A percentile compares a stretch with the other conserved stretches of the same genome.
These are phyloP conservation scores for Pentalonia nigronervosa DNA, from an alignment of 1,140 invertebrate genomes.

Conservation along the genomic window DNA sequence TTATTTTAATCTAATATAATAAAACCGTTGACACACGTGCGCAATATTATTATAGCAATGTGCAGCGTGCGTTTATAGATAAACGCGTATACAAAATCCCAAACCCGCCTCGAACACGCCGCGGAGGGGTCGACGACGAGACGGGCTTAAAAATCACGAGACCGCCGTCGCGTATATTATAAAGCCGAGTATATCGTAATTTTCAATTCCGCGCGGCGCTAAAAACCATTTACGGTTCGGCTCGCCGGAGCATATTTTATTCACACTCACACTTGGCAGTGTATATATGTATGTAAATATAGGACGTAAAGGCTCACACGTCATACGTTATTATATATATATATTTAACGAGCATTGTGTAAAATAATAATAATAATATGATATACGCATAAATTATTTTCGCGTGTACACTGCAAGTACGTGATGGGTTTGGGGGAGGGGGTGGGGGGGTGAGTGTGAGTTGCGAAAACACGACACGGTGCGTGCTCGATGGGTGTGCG, in stretches of 20 bases:
- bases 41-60: too few species aligned
- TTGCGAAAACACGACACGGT: not conserved
- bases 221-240: slow-evolving; percentile 2
- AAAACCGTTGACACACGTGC: too few species aligned
- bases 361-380: not conserved
- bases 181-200: not conserved
- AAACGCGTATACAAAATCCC: not conserved
- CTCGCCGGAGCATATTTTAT: not conserved
- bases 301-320: not conserved
- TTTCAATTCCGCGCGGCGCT: not conserved
- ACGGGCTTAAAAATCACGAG: not conserved
- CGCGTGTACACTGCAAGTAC: not conserved
- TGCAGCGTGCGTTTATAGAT: not conserved
- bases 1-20: too few species aligned
- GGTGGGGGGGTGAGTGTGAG: not conserved
- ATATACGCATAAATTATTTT: not conserved
- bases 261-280: not conserved
- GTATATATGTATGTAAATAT: not conserved
- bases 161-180: too few species aligned
- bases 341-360: not conserved
- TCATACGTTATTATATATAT: not conserved
- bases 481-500: not conserved
- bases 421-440: too few species aligned
- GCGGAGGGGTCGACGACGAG: not conserved
- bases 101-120: not conserved